A percentile compares a stretch with the other conserved stretches of the same genome.
Conservation (phyloP, 1,140 invertebrate species). For the Phymorhynchus buccinoides region DNA sequence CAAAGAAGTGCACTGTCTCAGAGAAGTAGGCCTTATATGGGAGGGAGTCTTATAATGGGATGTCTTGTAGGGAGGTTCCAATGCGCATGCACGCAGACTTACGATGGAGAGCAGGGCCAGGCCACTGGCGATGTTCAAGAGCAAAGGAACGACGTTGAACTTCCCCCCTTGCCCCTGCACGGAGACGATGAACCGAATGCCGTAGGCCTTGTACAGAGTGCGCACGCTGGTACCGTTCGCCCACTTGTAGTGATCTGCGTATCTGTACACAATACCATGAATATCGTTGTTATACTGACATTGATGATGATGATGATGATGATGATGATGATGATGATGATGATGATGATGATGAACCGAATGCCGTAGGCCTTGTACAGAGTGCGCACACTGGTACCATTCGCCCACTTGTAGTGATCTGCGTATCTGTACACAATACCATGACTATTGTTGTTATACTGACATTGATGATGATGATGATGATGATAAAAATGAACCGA, state of each 20-base stretch:
- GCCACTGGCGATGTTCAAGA: conserved; percentile 76
- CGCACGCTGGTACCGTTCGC: conserved; percentile 68
- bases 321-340: no score
- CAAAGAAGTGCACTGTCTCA: no score
- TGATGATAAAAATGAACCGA: no score
- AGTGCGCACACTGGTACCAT: conserved; percentile 71
- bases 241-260: conserved; percentile 72
- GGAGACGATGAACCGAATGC: conserved; percentile 75
- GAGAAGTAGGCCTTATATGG: no score
- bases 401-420: conserved; percentile 67
- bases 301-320: no score
- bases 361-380: conserved; percentile 77
- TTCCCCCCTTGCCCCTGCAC: conserved; percentile 75
- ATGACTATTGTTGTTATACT: no score
- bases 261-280: no score
- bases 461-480: no score
- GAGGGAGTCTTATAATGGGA: no score
- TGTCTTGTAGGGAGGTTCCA: no score
- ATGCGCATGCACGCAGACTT: conserved; percentile 65
- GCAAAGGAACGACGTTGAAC: conserved; percentile 74
- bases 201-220: conserved; percentile 76
- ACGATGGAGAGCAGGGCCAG: conserved; percentile 75
- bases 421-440: conserved; percentile 69
- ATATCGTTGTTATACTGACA: no score
- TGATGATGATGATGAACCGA: conserved; percentile 75